phyloP scores from a whole-genome alignment of 2,113 vertebrate genomes.

The Vidua chalybeata region DNA sequence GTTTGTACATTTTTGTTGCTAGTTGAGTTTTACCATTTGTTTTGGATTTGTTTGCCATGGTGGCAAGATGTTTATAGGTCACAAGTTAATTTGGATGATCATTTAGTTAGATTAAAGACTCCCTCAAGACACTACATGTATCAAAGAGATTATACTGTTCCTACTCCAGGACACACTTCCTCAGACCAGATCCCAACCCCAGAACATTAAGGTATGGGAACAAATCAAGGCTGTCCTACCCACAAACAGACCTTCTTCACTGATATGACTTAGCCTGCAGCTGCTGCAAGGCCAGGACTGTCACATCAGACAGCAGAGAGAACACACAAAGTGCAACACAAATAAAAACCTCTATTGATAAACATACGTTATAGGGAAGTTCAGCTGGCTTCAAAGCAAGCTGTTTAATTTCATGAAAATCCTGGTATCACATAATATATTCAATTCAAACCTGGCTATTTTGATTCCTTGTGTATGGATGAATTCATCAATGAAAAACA shows the following conservation, averaged over 20 bases:
- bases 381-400: not conserved
- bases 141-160: not conserved
- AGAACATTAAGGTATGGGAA: not conserved
- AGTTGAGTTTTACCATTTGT: not conserved
- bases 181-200: not conserved
- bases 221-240: not conserved
- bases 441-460: not conserved
- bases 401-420: not conserved
- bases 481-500: not conserved
- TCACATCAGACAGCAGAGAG: not conserved
- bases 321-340: not conserved
- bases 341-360: not conserved
- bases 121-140: not conserved
- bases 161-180: not conserved
- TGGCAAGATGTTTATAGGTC: not conserved
- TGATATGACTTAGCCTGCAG: not conserved
- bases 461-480: not conserved
- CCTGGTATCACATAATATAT: not conserved
- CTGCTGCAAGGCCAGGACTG: not conserved
- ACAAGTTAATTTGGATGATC: not conserved
- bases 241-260: not conserved
- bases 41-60: not conserved
- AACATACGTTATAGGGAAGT: not conserved
- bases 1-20: not conserved
- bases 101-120: not conserved